Conservation (phyloP, 1,140 invertebrate species). For the Hylaeus anthracinus region DNA sequence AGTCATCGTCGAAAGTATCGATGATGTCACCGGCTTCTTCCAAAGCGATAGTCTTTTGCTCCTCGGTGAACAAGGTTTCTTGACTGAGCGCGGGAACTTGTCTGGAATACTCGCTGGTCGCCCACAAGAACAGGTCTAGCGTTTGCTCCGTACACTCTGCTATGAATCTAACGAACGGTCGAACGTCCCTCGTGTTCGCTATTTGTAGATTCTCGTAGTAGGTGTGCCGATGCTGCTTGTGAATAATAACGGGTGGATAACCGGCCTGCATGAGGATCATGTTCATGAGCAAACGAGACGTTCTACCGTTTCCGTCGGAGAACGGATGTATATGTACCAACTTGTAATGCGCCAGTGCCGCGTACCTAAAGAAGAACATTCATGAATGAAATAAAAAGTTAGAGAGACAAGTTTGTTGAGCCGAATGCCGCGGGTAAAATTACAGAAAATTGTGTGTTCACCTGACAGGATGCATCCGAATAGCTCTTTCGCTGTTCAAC, state of each 20-base stretch:
- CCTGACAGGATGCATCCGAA: slow-evolving; percentile 93
- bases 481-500: slow-evolving; percentile 93
- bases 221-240: slow-evolving; percentile 92
- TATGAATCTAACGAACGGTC: slow-evolving; percentile 97
- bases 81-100: slow-evolving; percentile 80
- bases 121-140: slow-evolving; percentile 95
- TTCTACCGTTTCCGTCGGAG: slow-evolving; percentile 96
- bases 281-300: slow-evolving; percentile 97
- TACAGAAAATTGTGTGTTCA: slow-evolving; percentile 73
- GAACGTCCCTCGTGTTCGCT: slow-evolving; percentile 95
- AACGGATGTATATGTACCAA: slow-evolving; percentile 97
- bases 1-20: slow-evolving; percentile 66
- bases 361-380: slow-evolving; percentile 84
- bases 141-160: slow-evolving; percentile 96
- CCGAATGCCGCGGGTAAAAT: not conserved
- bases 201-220: slow-evolving; percentile 94
- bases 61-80: slow-evolving; percentile 70
- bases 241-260: slow-evolving; percentile 97
- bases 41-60: slow-evolving; percentile 70
- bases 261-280: slow-evolving; percentile 98
- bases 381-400: not conserved
- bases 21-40: slow-evolving; percentile 59
- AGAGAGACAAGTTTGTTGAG: not conserved
- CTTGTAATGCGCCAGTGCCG: slow-evolving; percentile 97
- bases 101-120: slow-evolving; percentile 83